Evolutionary conservation across 2,888 invertebrate genomes (phyloP), one percentile per base, ranked within the genome.

Genomic region (Tipula vernalis): DNA sequence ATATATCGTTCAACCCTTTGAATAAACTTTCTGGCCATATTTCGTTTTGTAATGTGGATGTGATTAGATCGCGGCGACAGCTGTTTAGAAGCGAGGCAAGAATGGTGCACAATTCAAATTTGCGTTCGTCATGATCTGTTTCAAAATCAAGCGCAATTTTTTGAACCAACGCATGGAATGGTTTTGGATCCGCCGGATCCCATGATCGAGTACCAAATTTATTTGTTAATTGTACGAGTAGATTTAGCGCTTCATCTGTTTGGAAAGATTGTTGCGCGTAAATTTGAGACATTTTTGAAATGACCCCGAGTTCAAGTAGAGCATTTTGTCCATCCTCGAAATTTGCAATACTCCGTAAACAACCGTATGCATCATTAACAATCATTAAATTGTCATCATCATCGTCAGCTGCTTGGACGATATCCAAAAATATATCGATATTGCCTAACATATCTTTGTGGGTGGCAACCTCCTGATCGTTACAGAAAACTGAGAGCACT

Each of bases 181-280:
- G 95, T 89, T 95, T 95, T 0, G 95, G 94, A 90, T 96, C 95
- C 88, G 93, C 93, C 0, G 42, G n/a, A 88, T 95, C 95, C 97
- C 97, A 97, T 39, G 96, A 95, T 36, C 92, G 91, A 0, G 94
- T 92, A 0, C 96, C 96, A 90, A 96, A 95, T 88, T 94, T 93
- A 88, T 94, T 94, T 0, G 95, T 96, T 86, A 97, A 91, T 87
- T 94, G 94, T 2, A 96, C 96, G 87, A 97, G 93, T 89, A 98
- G 94, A 89, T 96, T 95, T 47, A 97, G 92, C 0, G 97, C 97
- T 90, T 97, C 96, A 90, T 98, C 98, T 0, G 96, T 96, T 91
- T 97, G 96, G 89, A 97, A 97, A 91, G 96, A 96, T 90, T 96
- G 97, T 88, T 96, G 96, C 0, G 96, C 94, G 90, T 97, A 98